A percentile compares a stretch with the other conserved stretches of the same genome.
These are phyloP conservation scores for Syrmaticus mikado DNA, from an alignment of 2,113 vertebrate species.

Conservation along the genomic window DNA sequence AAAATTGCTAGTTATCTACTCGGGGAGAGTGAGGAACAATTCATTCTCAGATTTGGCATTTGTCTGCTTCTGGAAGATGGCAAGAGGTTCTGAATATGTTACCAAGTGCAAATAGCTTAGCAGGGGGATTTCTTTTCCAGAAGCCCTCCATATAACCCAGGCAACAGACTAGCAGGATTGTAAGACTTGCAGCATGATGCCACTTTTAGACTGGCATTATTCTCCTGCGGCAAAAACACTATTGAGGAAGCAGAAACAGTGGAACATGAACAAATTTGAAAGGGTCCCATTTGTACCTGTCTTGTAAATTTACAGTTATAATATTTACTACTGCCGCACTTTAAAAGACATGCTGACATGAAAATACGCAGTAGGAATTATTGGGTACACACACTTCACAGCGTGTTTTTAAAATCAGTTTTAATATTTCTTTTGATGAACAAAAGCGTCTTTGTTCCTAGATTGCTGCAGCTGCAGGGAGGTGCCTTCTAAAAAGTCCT, in stretches of 20 bases:
- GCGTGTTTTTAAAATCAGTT: neutral
- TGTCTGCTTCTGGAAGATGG: conserved; percentile 4
- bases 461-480: neutral
- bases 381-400: neutral
- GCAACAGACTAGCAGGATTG: neutral
- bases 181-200: neutral
- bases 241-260: neutral
- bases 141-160: neutral
- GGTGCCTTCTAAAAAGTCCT: neutral
- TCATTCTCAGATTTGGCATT: conserved; percentile 18
- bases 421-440: neutral
- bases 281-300: neutral
- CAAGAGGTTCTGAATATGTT: conserved; percentile 21
- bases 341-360: neutral
- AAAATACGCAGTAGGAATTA: neutral
- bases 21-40: conserved; percentile 18
- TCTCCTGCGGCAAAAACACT: neutral
- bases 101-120: neutral
- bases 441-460: neutral
- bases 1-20: conserved; percentile 55
- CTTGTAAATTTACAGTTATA: neutral
- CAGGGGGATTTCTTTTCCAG: neutral
- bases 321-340: neutral
- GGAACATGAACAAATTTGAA: neutral
- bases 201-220: neutral